Evolutionary conservation across 1,140 invertebrate genomes (phyloP).

Genomic region (Drosophila pachea): DNA sequence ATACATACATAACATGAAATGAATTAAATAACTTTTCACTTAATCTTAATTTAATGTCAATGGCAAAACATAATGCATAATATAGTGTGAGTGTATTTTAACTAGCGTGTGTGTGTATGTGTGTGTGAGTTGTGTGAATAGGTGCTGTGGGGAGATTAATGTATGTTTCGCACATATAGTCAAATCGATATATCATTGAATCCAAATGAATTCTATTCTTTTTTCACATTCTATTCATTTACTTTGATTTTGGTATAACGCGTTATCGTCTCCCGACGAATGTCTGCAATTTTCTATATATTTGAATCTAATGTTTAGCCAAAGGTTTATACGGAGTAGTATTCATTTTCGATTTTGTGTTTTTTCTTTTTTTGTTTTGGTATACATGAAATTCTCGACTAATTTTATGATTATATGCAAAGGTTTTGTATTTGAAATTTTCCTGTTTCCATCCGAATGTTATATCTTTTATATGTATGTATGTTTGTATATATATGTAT

Average conservation of each 20-base stretch:
- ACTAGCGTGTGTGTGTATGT: constrained; percentile 38
- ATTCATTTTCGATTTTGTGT: not conserved
- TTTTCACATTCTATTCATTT: constrained; percentile 15
- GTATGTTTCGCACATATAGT: constrained; percentile 16
- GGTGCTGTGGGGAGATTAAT: constrained; percentile 11
- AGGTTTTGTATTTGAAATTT: constrained; percentile 34
- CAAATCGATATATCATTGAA: constrained; percentile 6
- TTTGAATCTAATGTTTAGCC: constrained; percentile 47
- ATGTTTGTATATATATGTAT: constrained; percentile 13
- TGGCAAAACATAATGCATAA: constrained; percentile 40
- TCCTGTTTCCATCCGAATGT: constrained; percentile 55
- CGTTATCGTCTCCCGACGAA: constrained; percentile 14
- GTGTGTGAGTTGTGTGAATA: constrained; percentile 2
- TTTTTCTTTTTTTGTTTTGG: constrained; percentile 23
- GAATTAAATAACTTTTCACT: constrained; percentile 60
- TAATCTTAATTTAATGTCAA: constrained; percentile 40
- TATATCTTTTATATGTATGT: constrained; percentile 30
- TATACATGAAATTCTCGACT: constrained; percentile 40
- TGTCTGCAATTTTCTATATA: constrained; percentile 41
- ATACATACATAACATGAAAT: constrained; percentile 60
- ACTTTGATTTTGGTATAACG: constrained; percentile 4
- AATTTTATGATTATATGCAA: constrained; percentile 47
- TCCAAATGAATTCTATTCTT: constrained; percentile 2
- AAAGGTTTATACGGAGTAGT: constrained; percentile 33
- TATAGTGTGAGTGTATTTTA: constrained; percentile 37